phyloP scores from a whole-genome alignment of 2,113 vertebrate genomes.

The Empidonax alnorum region DNA sequence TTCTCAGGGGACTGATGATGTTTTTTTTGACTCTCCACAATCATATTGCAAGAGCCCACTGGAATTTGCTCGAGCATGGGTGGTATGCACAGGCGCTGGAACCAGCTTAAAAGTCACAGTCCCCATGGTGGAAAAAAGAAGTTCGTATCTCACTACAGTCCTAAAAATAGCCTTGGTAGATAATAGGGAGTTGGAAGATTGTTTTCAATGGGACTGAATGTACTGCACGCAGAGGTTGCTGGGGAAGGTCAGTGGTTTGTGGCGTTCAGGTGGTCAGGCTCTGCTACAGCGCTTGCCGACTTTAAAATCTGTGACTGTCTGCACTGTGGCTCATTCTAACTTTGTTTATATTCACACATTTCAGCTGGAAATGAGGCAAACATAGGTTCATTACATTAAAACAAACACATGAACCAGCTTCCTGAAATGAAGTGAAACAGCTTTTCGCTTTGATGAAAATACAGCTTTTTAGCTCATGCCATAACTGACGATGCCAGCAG shows the following conservation, averaged over 20 bases:
- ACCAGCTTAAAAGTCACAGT: neutral
- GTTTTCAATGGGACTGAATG: slow-evolving; percentile 53
- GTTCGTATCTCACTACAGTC: slow-evolving; percentile 23
- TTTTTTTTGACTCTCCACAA: neutral
- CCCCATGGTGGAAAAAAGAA: neutral
- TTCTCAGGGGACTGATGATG: neutral
- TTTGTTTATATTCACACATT: neutral
- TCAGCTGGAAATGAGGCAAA: neutral
- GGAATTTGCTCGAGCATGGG: slow-evolving; percentile 24
- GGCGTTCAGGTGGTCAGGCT: neutral
- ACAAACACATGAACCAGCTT: neutral
- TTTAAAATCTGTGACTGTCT: neutral
- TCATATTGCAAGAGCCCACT: neutral
- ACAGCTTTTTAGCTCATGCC: neutral
- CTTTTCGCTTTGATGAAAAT: neutral
- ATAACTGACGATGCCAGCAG: neutral
- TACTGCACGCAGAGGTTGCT: slow-evolving; percentile 11
- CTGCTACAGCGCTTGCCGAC: accelerated
- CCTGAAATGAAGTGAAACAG: neutral
- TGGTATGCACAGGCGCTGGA: slow-evolving; percentile 29
- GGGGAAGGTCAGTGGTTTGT: neutral
- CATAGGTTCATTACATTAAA: neutral
- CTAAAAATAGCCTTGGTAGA: slow-evolving; percentile 61
- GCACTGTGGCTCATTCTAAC: neutral
- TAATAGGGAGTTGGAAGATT: slow-evolving; percentile 32